These are phyloP conservation scores for Xyrichtys novacula DNA, from an alignment of 2,797 vertebrate genomes.

Conservation along the genomic window DNA sequence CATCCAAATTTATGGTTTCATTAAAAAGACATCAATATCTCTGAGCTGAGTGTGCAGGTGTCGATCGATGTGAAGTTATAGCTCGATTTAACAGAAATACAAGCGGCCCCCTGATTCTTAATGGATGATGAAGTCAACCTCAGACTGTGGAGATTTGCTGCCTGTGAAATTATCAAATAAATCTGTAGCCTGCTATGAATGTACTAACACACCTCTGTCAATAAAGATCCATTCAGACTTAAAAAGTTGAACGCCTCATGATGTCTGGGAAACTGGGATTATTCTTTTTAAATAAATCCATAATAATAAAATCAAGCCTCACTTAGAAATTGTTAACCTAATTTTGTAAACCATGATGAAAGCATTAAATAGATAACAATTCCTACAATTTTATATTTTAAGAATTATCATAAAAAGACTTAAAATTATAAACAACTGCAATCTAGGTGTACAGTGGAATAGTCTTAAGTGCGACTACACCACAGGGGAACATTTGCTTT, in stretches of 20 bases:
- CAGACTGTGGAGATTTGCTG: not conserved
- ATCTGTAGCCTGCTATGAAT: not conserved
- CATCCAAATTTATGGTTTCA: conserved; percentile 37
- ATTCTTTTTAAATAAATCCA: no score
- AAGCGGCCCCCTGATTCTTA: not conserved
- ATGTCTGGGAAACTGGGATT: no score
- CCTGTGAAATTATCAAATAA: conserved; percentile 3
- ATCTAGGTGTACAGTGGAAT: no score
- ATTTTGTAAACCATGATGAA: no score
- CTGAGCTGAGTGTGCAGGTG: conserved; percentile 27
- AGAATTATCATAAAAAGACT: no score
- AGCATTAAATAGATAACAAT: no score
- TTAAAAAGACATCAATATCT: conserved; percentile 38
- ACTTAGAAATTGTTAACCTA: not conserved
- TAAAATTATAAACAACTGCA: no score
- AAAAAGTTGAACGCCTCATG: not conserved
- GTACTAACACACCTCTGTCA: not conserved
- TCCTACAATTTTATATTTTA: no score
- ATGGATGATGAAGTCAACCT: conserved; percentile 8
- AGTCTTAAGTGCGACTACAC: no score
- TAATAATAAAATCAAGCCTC: not conserved
- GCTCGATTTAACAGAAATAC: conserved; percentile 16
- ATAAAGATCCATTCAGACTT: not conserved
- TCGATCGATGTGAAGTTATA: conserved; percentile 30
- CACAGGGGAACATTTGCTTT: no score